Percentiles rank a stretch among this genome's conserved stretches.
These are phyloP conservation scores for Gallinago jamesoni DNA, from an alignment of 2,113 vertebrate species.

Conservation along the genomic window DNA sequence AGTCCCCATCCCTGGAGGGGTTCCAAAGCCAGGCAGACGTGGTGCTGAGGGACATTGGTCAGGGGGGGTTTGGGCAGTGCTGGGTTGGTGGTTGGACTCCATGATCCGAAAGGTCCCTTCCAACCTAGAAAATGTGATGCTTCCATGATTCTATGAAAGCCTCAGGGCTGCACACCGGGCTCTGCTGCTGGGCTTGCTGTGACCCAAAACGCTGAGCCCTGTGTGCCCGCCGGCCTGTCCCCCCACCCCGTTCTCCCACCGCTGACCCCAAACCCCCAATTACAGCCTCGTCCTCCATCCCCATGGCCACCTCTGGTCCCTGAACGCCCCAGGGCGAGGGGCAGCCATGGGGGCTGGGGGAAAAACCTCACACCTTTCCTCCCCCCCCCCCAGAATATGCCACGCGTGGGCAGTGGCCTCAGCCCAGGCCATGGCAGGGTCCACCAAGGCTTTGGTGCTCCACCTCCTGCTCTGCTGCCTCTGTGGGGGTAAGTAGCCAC, in stretches of 20 bases:
- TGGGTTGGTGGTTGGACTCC: too few species aligned
- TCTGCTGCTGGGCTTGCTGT: background rate
- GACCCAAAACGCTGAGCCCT: background rate
- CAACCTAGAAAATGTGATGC: too few species aligned
- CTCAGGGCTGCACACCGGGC: fast-evolving
- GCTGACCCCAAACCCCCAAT: background rate
- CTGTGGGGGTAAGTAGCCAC: slow-evolving; percentile 29
- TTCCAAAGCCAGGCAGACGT: too few species aligned
- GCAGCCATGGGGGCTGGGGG: background rate
- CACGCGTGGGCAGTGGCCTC: background rate
- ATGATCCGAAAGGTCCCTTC: too few species aligned
- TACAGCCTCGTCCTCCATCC: fast-evolving
- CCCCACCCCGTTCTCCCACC: background rate
- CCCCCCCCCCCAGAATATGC: background rate
- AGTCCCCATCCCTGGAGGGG: too few species aligned
- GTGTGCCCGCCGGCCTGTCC: fast-evolving
- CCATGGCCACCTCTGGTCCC: background rate
- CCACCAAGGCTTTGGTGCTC: background rate
- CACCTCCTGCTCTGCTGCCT: slow-evolving; percentile 57
- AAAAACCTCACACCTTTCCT: background rate
- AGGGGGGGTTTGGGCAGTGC: too few species aligned
- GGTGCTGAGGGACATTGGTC: too few species aligned
- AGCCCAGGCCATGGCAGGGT: slow-evolving; percentile 6
- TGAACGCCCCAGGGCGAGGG: fast-evolving
- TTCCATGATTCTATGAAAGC: background rate